Percentiles rank a stretch among this genome's conserved stretches.
phyloP scores from a whole-genome alignment of 2,888 invertebrate species.

The Drosophila picticornis region DNA sequence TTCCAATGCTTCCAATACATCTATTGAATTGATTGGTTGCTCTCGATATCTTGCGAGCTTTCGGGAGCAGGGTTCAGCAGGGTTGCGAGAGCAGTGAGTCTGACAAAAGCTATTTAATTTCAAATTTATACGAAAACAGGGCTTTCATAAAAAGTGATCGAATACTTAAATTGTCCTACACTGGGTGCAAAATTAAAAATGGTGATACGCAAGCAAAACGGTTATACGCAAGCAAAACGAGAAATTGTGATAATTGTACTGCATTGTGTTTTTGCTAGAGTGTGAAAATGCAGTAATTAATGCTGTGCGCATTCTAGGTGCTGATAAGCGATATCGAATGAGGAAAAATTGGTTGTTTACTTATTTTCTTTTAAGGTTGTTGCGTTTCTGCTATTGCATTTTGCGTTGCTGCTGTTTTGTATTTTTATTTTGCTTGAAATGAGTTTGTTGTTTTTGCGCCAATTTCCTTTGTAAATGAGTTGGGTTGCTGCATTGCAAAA shows the following conservation, averaged over 20 bases:
- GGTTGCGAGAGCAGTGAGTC: background rate
- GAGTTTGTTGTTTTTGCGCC: slow-evolving; percentile 12
- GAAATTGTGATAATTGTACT: too few relatives aligned
- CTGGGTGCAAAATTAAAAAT: background rate
- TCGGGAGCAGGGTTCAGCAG: background rate
- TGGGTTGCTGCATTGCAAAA: slow-evolving; percentile 27
- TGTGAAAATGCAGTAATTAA: too few relatives aligned
- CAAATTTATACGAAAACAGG: background rate
- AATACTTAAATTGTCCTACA: background rate
- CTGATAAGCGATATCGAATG: slow-evolving; percentile 1
- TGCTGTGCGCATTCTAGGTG: background rate
- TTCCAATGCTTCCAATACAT: background rate
- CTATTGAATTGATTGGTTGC: too few relatives aligned
- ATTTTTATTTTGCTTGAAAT: slow-evolving; percentile 10
- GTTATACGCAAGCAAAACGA: background rate
- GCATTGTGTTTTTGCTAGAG: too few relatives aligned
- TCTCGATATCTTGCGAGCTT: background rate
- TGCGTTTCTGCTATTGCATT: background rate
- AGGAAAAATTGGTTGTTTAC: background rate
- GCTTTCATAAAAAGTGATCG: background rate
- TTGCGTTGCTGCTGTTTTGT: background rate
- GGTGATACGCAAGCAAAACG: background rate
- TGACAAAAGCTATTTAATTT: background rate
- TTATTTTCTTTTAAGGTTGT: background rate
- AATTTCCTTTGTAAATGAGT: slow-evolving; percentile 56